phyloP scores from a whole-genome alignment of 2,888 invertebrate species.

The Congeria kusceri region DNA sequence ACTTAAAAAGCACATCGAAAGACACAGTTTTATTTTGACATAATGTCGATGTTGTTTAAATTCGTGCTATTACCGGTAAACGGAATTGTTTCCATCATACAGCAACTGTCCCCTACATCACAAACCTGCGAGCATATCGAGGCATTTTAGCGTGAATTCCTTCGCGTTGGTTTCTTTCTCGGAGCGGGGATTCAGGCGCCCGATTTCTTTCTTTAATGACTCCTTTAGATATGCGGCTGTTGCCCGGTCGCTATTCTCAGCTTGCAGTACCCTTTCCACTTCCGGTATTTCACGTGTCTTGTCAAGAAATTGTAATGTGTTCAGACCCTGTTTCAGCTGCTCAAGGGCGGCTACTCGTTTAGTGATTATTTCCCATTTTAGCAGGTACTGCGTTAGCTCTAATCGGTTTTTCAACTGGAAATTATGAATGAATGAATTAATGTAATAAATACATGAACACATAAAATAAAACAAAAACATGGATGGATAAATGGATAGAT shows the following conservation, averaged over 20 bases:
- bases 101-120: neutral
- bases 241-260: slow-evolving; percentile 42
- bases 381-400: slow-evolving; percentile 53
- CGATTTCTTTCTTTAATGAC: slow-evolving; percentile 41
- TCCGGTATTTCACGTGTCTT: slow-evolving; percentile 40
- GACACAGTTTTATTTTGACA: neutral
- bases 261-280: slow-evolving; percentile 41
- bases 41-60: too few species aligned
- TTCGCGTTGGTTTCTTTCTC: slow-evolving; percentile 58
- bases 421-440: neutral
- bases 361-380: slow-evolving; percentile 62
- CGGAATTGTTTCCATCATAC: neutral
- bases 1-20: neutral
- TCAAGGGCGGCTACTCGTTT: slow-evolving; percentile 52
- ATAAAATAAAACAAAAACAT: too few species aligned
- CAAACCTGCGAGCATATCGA: slow-evolving; percentile 60
- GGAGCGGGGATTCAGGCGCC: slow-evolving; percentile 35
- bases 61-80: too few species aligned
- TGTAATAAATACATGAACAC: too few species aligned
- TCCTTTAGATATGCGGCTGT: slow-evolving; percentile 59
- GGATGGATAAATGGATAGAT: too few species aligned
- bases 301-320: slow-evolving; percentile 54
- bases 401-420: slow-evolving; percentile 48
- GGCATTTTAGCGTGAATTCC: slow-evolving; percentile 50
- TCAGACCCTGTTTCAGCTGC: slow-evolving; percentile 54